A percentile compares a stretch with the other conserved stretches of the same genome.
These are phyloP conservation scores for Leucophora obtusa DNA, from an alignment of 2,888 invertebrate species.

Conservation along the genomic window DNA sequence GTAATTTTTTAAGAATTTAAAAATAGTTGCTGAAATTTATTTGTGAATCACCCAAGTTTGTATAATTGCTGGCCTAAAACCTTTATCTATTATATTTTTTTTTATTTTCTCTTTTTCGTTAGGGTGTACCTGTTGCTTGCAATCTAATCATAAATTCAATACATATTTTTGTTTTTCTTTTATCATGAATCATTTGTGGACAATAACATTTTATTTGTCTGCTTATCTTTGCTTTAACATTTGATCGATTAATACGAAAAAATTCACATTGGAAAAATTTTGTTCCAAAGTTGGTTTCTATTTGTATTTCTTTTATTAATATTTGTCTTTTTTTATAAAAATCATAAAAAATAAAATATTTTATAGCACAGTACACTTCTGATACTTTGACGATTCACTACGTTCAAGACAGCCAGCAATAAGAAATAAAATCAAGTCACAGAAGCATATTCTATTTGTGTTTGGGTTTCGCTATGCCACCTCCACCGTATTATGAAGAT, in stretches of 20 bases:
- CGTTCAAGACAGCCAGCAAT: background rate
- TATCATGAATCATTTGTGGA: background rate
- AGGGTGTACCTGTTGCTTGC: background rate
- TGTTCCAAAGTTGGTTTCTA: background rate
- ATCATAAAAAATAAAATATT: slow-evolving; percentile 18
- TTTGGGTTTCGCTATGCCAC: slow-evolving; percentile 31
- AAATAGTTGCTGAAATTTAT: no score
- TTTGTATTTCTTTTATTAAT: background rate
- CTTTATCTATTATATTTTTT: no score
- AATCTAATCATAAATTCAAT: background rate
- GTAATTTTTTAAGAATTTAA: no score
- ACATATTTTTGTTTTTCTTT: background rate
- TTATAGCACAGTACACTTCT: slow-evolving; percentile 27
- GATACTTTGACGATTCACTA: slow-evolving; percentile 9
- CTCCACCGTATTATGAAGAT: slow-evolving; percentile 57
- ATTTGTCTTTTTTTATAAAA: background rate
- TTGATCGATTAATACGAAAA: background rate
- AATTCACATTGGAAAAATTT: slow-evolving; percentile 1
- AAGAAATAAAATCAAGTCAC: background rate
- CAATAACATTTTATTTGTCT: background rate
- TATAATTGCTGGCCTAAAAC: no score
- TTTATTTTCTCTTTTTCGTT: no score
- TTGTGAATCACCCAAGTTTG: no score
- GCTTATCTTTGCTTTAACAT: slow-evolving; percentile 1
- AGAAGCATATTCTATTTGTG: no score